Base-by-base conservation (phyloP, 2,888 invertebrate species). In the Andrena camellia region DNA sequence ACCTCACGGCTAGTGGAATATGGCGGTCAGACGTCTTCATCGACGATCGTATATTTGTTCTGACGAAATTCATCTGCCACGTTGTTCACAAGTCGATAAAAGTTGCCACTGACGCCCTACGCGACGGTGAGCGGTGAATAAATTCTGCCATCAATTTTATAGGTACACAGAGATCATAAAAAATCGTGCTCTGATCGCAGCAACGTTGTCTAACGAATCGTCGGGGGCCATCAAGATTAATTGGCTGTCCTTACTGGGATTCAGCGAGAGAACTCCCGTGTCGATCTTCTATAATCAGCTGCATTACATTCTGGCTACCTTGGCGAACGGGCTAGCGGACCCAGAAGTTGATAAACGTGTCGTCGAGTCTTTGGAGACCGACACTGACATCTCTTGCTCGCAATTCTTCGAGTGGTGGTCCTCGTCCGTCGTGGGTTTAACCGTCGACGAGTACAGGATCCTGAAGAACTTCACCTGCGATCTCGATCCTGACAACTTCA, bases 381-480 rank as follows among this genome's bases (percentile, higher is more conserved):
- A 75, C 2, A 59, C 54, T 0, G n/a, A 20, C 1, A 29, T 91
- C 10, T 77, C 88, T 2, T 93, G 93, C 62, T 74, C 83, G 0
- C 83, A 85, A 13, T 59, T 92, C 52, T 92, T 92, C 66, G 84
- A 88, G 0, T 92, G 90, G 92, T 90, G 91, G 57, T 76, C 78
- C 0, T 82, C 91, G 8, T 87, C 83, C 20, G 80, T 85, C 33
- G 68, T 88, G 0, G 91, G 91, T 3, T 50, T 93, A 5, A 90
- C 83, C 0, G 35, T 7, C 0, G 86, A 90, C 1, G 92, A 93
- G 31, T 93, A 90, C 59, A 69, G 59, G 13, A 89, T 26, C 0
- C 59, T 93, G 8, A 90, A 91, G 78, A 91, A 91, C 72, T 90
- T 90, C 42, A 90, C 87, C 0, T 93, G 93, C 59, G 88, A 92